These are phyloP conservation scores for Apodemia duryi DNA, from an alignment of 2,888 invertebrate species.

Conservation along the genomic window DNA sequence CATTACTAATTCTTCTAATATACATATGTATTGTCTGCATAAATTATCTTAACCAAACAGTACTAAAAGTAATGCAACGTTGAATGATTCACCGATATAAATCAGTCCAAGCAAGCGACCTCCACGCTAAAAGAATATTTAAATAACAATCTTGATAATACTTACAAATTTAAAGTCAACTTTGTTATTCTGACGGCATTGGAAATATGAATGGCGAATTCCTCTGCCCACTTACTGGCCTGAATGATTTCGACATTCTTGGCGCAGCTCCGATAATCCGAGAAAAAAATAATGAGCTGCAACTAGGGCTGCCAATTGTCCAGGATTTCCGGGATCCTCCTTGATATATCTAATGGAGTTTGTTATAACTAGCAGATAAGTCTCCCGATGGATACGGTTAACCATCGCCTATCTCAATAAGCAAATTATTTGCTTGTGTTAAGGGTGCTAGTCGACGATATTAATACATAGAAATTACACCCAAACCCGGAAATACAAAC, in stretches of 20 bases:
- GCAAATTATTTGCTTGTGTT: too few relatives aligned
- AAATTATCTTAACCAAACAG: not conserved
- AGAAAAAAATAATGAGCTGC: slow-evolving; percentile 65
- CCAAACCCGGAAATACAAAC: too few relatives aligned
- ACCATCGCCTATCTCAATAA: too few relatives aligned
- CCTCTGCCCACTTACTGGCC: slow-evolving; percentile 75
- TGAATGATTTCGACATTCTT: slow-evolving; percentile 79
- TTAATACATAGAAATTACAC: too few relatives aligned
- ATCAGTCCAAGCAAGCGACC: not conserved
- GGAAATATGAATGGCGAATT: slow-evolving; percentile 74
- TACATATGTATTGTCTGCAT: too few relatives aligned
- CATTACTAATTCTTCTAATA: too few relatives aligned
- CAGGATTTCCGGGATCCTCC: not conserved
- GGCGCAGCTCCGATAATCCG: slow-evolving; percentile 72
- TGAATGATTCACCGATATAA: slow-evolving; percentile 3
- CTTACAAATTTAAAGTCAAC: slow-evolving; percentile 33
- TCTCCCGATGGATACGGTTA: too few relatives aligned
- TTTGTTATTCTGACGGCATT: slow-evolving; percentile 51
- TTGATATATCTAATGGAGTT: not conserved
- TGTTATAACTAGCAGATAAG: too few relatives aligned
- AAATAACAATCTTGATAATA: slow-evolving; percentile 11
- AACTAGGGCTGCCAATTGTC: not conserved
- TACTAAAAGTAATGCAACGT: slow-evolving; percentile 3
- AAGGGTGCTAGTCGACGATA: too few relatives aligned
- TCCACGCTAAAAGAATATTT: slow-evolving; percentile 3